Percentiles rank a stretch among this genome's conserved stretches.
Conservation (phyloP, 2,113 vertebrate species). For the Phaetusa simplex region DNA sequence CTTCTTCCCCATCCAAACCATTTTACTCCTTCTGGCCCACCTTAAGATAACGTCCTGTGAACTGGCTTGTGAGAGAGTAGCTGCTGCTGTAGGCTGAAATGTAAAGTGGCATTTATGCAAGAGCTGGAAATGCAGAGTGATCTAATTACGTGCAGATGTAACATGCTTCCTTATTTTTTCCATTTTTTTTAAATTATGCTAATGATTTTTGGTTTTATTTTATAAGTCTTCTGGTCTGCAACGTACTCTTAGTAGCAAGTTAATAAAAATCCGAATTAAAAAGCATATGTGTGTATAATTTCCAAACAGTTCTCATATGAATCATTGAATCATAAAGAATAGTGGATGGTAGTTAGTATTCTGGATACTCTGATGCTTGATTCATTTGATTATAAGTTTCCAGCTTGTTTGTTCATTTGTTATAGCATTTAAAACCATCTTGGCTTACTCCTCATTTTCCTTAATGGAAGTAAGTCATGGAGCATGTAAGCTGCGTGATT, state of each 20-base stretch:
- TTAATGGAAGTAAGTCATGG: background rate
- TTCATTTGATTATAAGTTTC: background rate
- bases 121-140: background rate
- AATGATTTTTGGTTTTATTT: background rate
- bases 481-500: background rate
- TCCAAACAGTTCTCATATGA: background rate
- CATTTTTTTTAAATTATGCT: background rate
- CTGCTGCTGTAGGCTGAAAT: background rate
- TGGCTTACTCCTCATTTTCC: background rate
- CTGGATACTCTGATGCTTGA: background rate
- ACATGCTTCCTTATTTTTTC: background rate
- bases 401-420: background rate
- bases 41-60: background rate
- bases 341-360: background rate
- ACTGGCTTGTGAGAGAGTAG: background rate
- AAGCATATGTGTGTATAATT: background rate
- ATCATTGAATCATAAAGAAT: background rate
- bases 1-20: background rate
- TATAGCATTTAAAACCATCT: background rate
- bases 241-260: background rate
- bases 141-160: background rate
- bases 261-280: conserved; percentile 13
- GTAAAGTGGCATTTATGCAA: background rate
- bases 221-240: background rate
- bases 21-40: background rate